Evolutionary conservation across 2,113 vertebrate species (phyloP), one percentile per base, ranked within the genome.

Genomic region (Glaucidium brasilianum): DNA sequence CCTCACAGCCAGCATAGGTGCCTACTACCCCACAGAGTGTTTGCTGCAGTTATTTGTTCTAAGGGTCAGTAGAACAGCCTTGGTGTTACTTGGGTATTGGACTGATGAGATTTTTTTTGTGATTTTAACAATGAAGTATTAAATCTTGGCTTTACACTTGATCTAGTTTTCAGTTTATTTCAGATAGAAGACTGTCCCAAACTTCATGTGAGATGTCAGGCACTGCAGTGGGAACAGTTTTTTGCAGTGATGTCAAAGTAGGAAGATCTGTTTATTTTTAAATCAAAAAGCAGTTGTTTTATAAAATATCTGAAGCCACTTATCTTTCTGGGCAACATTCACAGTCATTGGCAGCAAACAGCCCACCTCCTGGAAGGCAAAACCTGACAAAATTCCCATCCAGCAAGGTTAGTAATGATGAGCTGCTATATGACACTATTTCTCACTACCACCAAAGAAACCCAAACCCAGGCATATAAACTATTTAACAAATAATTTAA

Each of bases 1-100:
- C 18, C 22, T 6, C 63, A 4, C 6, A 14, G 16, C 0, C 0
- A 30, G 12, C 0, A 1, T 37, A 52, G 64, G 11, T 67, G 29
- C 17, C 32, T 21, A 9, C 27, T 25, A 37, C 56, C 58, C 60
- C 37, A 39, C 25, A 15, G 22, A 14, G 37, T 10, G 4, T 30
- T 58, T 63, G 20, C 41, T 90, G 53, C 0, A 3, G 10, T 29
- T 62, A 10, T 35, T 85, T 69, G 6, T 15, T 91, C 62, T 7
- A 43, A 73, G 67, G 12, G 25, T 35, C 35, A 39, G 30, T 34
- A 43, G 1, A 37, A 30, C 27, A 35, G 16, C 23, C 11, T 80
- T 22, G 22, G 6, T 22, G 3, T 67, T 18, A 32, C 37, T 85
- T 59, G 25, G n/a, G 4, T 53, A n/a, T 19, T 22, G 15, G 16